Percentiles rank a stretch among this genome's conserved stretches.
phyloP scores from a whole-genome alignment of 2,797 vertebrate species.

The Myripristis jacobus region DNA sequence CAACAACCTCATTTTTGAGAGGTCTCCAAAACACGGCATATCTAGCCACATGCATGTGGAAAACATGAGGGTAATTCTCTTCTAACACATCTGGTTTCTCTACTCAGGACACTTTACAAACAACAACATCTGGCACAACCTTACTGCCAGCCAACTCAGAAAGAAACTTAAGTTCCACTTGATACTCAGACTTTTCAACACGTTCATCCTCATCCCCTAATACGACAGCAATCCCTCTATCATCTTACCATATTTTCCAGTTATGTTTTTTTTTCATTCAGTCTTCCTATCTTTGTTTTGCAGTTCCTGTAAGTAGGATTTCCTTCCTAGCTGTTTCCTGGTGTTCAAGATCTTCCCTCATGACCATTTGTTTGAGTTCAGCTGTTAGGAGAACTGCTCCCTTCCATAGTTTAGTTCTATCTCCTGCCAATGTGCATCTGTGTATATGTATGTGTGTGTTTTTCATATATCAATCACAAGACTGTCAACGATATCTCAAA shows the following conservation, averaged over 20 bases:
- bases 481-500: constrained; percentile 2
- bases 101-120: constrained; percentile 22
- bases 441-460: not conserved
- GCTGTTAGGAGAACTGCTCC: constrained; percentile 10
- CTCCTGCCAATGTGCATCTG: not conserved
- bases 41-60: constrained; percentile 41
- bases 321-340: constrained; percentile 77
- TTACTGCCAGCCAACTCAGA: constrained; percentile 19
- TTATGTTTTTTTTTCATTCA: constrained; percentile 46
- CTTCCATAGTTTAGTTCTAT: not conserved
- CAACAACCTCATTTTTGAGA: constrained; percentile 33
- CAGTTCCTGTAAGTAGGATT: constrained; percentile 73
- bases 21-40: constrained; percentile 28
- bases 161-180: constrained; percentile 7
- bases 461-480: not conserved
- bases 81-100: constrained; percentile 43
- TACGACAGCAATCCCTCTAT: not conserved
- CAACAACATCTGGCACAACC: constrained; percentile 34
- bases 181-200: not conserved
- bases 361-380: constrained; percentile 6
- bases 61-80: constrained; percentile 28
- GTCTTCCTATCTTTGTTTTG: constrained; percentile 75
- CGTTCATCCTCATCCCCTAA: constrained; percentile 40
- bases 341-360: constrained; percentile 57
- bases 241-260: constrained; percentile 43